Evolutionary conservation across 2,797 vertebrate species (phyloP), one percentile per base, ranked within the genome.

Genomic region (Cyprinodon diabolis): DNA sequence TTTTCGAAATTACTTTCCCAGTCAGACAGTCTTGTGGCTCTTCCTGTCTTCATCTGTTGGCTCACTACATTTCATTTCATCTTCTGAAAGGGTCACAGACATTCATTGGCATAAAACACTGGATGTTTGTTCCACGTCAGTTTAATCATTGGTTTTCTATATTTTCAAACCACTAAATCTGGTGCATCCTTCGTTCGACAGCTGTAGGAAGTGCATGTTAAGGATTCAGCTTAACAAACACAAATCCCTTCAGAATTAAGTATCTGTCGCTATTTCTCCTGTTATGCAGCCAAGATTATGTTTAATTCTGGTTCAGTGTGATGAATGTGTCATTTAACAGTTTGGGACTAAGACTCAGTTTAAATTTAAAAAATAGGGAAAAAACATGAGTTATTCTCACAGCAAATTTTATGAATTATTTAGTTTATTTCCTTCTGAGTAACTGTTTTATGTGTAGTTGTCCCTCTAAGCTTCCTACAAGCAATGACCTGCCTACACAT

Each of bases 221-320:
- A 30, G 60, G 49, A 70, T 21, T 4, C 48, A 48, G 15, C 14
- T 71, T 72, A 73, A 55, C 45, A 57, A 56, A 21, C 58, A 49
- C n/a, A 68, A 75, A 84, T 74, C 65, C 66, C 74, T 4, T 15
- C 23, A 43, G 19, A 17, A 51, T n/a, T 73, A 43, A 77, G 72
- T 9, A 74, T 79, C 81, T 6, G 21, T 83, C 55, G 49, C 55
- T 58, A 77, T 66, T 79, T 85, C 76, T 78, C 40, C 78, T 30
- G 7, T 77, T 75, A 76, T 74, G 75, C 77, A 70, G 81, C 81
- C 25, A 23, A 63, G 74, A 76, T 69, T 78, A 71, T 54, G 54
- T 86, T 86, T 92, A 71, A 86, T 90, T 90, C 78, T 73, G 78
- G 84, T 75, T 21, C 68, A 66, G 77, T 80, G 84, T 75, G 74